These are phyloP conservation scores for Thereva unica DNA, from an alignment of 2,888 invertebrate species.

Conservation along the genomic window DNA sequence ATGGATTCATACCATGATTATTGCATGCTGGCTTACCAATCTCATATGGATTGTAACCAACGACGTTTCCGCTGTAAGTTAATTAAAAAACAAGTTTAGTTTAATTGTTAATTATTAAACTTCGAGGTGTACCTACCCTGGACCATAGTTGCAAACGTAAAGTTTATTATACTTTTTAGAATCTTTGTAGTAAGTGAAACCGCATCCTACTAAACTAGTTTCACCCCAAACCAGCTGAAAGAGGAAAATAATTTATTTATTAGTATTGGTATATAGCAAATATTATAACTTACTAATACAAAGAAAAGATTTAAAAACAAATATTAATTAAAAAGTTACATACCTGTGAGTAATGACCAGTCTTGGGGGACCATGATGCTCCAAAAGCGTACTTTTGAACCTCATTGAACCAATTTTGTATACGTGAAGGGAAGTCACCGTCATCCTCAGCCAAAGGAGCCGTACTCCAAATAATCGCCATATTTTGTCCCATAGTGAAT, in stretches of 20 bases:
- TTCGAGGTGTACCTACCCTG: constrained; percentile 62
- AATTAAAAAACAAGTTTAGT: neutral
- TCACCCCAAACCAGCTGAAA: constrained; percentile 86
- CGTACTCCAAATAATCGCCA: constrained; percentile 81
- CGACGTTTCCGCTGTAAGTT: constrained; percentile 70
- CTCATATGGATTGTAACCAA: constrained; percentile 75
- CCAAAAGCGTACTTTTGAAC: constrained; percentile 69
- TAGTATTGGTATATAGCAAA: no score
- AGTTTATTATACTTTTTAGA: constrained; percentile 77
- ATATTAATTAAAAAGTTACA: constrained; percentile 26
- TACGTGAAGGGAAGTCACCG: constrained; percentile 73
- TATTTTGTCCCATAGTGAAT: constrained; percentile 84
- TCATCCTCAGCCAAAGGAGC: constrained; percentile 63
- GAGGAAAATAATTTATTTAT: neutral
- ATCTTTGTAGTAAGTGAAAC: constrained; percentile 81
- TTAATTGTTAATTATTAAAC: constrained; percentile 27
- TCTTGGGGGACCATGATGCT: constrained; percentile 68
- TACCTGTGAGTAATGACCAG: constrained; percentile 86
- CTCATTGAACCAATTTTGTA: constrained; percentile 82
- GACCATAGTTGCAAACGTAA: constrained; percentile 85
- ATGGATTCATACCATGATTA: constrained; percentile 70
- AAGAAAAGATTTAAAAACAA: neutral
- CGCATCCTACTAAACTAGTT: constrained; percentile 84
- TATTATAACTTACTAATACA: neutral
- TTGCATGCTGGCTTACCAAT: constrained; percentile 75